These are phyloP conservation scores for Mellilla xanthometata DNA, from an alignment of 2,888 invertebrate species.

Conservation along the genomic window DNA sequence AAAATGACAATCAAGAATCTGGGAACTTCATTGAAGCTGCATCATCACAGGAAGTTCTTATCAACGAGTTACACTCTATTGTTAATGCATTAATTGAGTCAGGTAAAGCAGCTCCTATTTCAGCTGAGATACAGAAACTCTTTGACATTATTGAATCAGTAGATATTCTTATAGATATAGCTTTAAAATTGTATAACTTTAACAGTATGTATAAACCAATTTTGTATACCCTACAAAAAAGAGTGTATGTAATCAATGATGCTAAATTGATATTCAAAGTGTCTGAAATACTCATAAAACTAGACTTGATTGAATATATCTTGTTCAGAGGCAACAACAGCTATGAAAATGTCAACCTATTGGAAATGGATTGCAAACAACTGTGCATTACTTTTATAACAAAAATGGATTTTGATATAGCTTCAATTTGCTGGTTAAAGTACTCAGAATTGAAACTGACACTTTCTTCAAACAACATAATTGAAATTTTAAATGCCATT, in stretches of 20 bases:
- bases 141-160: conserved; percentile 62
- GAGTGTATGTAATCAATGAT: conserved; percentile 46
- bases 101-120: conserved; percentile 42
- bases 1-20: conserved; percentile 25
- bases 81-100: conserved; percentile 38
- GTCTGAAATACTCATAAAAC: conserved; percentile 61
- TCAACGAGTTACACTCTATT: conserved; percentile 48
- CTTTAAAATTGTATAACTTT: conserved; percentile 43
- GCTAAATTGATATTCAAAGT: conserved; percentile 36
- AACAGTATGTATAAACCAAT: conserved; percentile 57
- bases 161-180: conserved; percentile 48
- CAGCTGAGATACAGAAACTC: conserved; percentile 47
- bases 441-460: conserved; percentile 57
- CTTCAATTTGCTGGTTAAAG: conserved; percentile 74
- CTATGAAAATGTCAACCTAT: conserved; percentile 57
- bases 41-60: conserved; percentile 58
- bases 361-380: conserved; percentile 55
- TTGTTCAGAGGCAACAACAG: conserved; percentile 57
- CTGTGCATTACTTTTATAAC: conserved; percentile 62
- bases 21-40: conserved; percentile 33
- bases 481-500: conserved; percentile 61
- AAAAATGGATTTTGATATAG: conserved; percentile 70
- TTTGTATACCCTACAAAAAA: conserved; percentile 61
- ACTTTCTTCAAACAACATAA: conserved; percentile 51
- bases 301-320: conserved; percentile 70